phyloP scores from a whole-genome alignment of 1,140 invertebrate species.

The Drosophila sproati region DNA sequence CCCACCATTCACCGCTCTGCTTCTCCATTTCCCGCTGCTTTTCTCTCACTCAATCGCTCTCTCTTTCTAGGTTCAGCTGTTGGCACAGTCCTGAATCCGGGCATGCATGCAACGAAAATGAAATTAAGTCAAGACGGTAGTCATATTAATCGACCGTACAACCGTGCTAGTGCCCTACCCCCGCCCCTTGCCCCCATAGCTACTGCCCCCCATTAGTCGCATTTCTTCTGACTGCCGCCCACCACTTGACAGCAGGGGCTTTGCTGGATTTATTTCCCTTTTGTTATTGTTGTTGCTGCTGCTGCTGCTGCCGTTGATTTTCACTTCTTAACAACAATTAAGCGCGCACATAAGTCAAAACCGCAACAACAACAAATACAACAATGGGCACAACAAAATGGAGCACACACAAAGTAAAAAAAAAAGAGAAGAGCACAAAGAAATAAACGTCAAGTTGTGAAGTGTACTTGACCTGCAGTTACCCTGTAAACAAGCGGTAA shows the following conservation, averaged over 20 bases:
- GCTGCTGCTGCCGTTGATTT: slow-evolving; percentile 64
- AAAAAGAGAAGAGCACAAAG: slow-evolving; percentile 41
- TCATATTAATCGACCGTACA: slow-evolving; percentile 74
- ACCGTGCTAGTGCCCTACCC: slow-evolving; percentile 16
- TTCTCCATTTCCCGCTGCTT: slow-evolving; percentile 9
- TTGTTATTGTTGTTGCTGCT: slow-evolving; percentile 28
- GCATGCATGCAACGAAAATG: slow-evolving; percentile 74
- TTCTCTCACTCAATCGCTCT: not conserved
- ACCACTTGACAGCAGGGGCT: slow-evolving; percentile 63
- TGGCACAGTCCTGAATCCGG: slow-evolving; percentile 34
- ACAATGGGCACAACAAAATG: slow-evolving; percentile 66
- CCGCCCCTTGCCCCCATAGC: not conserved
- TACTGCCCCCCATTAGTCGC: not conserved
- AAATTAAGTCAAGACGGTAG: slow-evolving; percentile 81
- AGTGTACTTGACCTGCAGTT: slow-evolving; percentile 4
- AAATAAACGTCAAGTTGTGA: slow-evolving; percentile 13
- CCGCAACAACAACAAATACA: slow-evolving; percentile 66
- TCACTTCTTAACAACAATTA: slow-evolving; percentile 83
- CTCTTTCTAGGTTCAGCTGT: slow-evolving; percentile 3
- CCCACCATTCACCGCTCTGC: not conserved
- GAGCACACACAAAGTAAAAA: slow-evolving; percentile 68
- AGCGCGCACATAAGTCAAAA: slow-evolving; percentile 80
- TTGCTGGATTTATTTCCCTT: slow-evolving; percentile 70
- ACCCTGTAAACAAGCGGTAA: slow-evolving; percentile 14
- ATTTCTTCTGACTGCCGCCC: slow-evolving; percentile 42